Percentiles rank a stretch among this genome's conserved stretches.
These are phyloP conservation scores for Ctenochaetus hawaiiensis DNA, from an alignment of 2,797 vertebrate species.

Conservation along the genomic window DNA sequence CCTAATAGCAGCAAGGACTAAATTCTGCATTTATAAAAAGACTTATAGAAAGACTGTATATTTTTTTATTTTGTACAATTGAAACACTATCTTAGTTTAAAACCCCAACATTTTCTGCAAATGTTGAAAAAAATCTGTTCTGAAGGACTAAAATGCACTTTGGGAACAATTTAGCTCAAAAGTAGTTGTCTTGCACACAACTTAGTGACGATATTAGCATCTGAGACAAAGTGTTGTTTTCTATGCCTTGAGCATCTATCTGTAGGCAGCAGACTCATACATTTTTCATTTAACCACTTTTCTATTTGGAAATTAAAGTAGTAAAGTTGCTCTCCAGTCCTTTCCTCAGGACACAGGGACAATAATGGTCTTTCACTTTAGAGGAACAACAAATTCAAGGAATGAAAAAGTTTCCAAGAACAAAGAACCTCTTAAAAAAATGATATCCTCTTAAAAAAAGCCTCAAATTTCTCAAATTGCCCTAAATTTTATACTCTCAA, in stretches of 20 bases:
- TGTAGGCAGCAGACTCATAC: conserved; percentile 39
- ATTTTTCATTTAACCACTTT: conserved; percentile 59
- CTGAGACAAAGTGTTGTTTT: conserved; percentile 27
- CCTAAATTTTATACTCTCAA: too few species aligned
- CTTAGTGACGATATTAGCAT: conserved; percentile 13
- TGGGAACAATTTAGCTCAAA: not conserved
- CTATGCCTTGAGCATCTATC: conserved; percentile 38
- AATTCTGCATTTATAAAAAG: conserved; percentile 11
- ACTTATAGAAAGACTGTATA: too few species aligned
- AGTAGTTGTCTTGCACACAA: conserved; percentile 12
- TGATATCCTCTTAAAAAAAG: not conserved
- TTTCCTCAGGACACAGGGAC: conserved; percentile 23
- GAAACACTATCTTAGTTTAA: not conserved
- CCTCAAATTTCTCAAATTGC: not conserved
- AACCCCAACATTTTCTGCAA: not conserved
- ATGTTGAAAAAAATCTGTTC: not conserved
- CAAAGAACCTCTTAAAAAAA: conserved; percentile 10
- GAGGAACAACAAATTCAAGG: conserved; percentile 10
- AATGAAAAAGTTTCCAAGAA: conserved; percentile 12
- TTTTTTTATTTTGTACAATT: not conserved
- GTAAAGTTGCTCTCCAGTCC: conserved; percentile 27
- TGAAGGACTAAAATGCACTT: conserved; percentile 22
- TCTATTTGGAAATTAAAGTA: conserved; percentile 52
- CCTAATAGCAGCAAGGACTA: not conserved
- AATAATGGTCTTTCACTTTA: conserved; percentile 12